phyloP scores from a whole-genome alignment of 2,888 invertebrate species.

The Raillietiella orientalis region DNA sequence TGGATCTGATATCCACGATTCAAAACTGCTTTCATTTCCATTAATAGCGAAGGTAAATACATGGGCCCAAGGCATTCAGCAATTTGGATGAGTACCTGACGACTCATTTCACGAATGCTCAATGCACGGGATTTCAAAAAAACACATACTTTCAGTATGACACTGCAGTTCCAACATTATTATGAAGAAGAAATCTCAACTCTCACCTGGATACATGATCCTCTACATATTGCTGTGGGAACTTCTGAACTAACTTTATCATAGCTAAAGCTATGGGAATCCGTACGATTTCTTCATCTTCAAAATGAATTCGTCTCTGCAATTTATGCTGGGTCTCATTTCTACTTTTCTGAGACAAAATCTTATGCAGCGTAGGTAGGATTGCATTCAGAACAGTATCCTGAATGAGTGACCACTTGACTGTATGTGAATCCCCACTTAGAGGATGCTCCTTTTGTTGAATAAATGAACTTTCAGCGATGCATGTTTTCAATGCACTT shows the following conservation, averaged over 20 bases:
- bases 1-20: slow-evolving; percentile 77
- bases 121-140: slow-evolving; percentile 63
- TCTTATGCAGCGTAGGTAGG: slow-evolving; percentile 43
- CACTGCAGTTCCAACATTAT: slow-evolving; percentile 9
- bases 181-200: slow-evolving; percentile 6
- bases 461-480: slow-evolving; percentile 8
- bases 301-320: slow-evolving; percentile 9
- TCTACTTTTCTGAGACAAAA: slow-evolving; percentile 30
- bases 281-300: slow-evolving; percentile 44
- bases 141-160: slow-evolving; percentile 49
- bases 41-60: slow-evolving; percentile 39
- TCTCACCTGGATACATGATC: slow-evolving; percentile 44
- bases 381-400: slow-evolving; percentile 30
- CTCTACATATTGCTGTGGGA: slow-evolving; percentile 40
- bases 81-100: slow-evolving; percentile 74
- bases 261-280: slow-evolving; percentile 77
- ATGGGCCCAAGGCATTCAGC: slow-evolving; percentile 49
- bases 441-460: slow-evolving; percentile 20
- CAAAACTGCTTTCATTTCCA: slow-evolving; percentile 42
- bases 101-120: slow-evolving; percentile 46
- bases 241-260: slow-evolving; percentile 55
- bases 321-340: slow-evolving; percentile 30
- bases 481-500: not conserved
- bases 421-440: too few relatives aligned
- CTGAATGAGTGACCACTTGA: too few relatives aligned